Evolutionary conservation across 2,888 invertebrate species (phyloP), one percentile per base, ranked within the genome.

Genomic region (Stegana nigrithorax): DNA sequence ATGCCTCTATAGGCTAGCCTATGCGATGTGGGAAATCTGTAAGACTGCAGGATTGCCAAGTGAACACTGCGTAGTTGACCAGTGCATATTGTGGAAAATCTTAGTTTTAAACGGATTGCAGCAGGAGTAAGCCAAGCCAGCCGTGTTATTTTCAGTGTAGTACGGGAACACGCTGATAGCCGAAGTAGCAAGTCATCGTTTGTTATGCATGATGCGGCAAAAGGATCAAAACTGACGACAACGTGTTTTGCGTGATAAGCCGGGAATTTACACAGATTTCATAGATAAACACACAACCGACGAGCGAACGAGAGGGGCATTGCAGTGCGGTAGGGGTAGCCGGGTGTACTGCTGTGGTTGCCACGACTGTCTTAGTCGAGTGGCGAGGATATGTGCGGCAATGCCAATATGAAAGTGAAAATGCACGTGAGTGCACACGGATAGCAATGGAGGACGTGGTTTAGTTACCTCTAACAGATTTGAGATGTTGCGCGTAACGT

Each of bases 241-340:
- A 77, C 80, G 78, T 78, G 78, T 75, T 78, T 76, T 78, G 78
- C 78, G 79, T 78, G 76, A 78, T 78, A 78, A 78, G 76, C 75
- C 59, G 73, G 78, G 78, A 76, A 75, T 79, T 79, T 78, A 70
- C 68, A 75, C 72, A 75, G 78, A 78, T 78, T 73, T 68, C 62
- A 69, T 70, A 73, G 78, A 74, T 76, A 76, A 68, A 55, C 32
- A 55, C 53, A n/a, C n/a, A n/a, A n/a, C n/a, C n/a, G n/a, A n/a
- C n/a, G n/a, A n/a, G n/a, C n/a, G n/a, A n/a, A n/a, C n/a, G n/a
- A n/a, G n/a, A n/a, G n/a, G n/a, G n/a, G n/a, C n/a, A n/a, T n/a
- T n/a, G n/a, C n/a, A n/a, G n/a, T n/a, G n/a, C n/a, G n/a, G n/a
- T n/a, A n/a, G n/a, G n/a, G n/a, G n/a, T n/a, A n/a, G n/a, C n/a